A percentile compares a stretch with the other conserved stretches of the same genome.
Conservation (phyloP, 2,888 invertebrate species). For the Phortica magna region DNA sequence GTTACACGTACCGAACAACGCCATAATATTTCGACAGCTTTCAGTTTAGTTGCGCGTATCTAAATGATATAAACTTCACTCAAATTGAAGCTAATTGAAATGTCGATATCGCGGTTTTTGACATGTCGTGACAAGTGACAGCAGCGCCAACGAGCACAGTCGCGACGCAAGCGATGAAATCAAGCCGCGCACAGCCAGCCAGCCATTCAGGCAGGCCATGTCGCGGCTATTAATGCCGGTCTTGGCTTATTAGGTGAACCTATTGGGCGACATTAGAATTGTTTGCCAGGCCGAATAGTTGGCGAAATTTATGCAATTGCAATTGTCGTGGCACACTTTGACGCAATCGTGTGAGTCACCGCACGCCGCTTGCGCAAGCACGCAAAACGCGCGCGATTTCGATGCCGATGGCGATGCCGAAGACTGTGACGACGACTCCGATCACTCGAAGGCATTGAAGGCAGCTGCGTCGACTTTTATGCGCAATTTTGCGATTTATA, state of each 20-base stretch:
- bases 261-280: background rate
- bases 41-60: conserved; percentile 4
- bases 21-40: conserved; percentile 30
- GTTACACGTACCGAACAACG: background rate
- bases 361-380: conserved; percentile 1
- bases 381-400: background rate
- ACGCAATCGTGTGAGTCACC: background rate
- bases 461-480: conserved; percentile 11
- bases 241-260: background rate
- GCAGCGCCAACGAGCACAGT: background rate
- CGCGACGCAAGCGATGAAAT: background rate
- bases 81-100: conserved; percentile 66
- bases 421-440: background rate
- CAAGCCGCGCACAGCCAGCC: background rate
- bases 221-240: too few species aligned
- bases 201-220: background rate
- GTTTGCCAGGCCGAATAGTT: background rate
- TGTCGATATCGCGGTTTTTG: conserved; percentile 71
- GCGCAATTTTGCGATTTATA: conserved; percentile 25
- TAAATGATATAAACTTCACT: conserved; percentile 32
- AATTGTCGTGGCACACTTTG: background rate
- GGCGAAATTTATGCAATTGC: background rate
- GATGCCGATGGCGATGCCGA: conserved; percentile 5
- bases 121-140: conserved; percentile 60
- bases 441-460: background rate